These are phyloP conservation scores for Papilio helenus DNA, from an alignment of 1,140 invertebrate species.

Conservation along the genomic window DNA sequence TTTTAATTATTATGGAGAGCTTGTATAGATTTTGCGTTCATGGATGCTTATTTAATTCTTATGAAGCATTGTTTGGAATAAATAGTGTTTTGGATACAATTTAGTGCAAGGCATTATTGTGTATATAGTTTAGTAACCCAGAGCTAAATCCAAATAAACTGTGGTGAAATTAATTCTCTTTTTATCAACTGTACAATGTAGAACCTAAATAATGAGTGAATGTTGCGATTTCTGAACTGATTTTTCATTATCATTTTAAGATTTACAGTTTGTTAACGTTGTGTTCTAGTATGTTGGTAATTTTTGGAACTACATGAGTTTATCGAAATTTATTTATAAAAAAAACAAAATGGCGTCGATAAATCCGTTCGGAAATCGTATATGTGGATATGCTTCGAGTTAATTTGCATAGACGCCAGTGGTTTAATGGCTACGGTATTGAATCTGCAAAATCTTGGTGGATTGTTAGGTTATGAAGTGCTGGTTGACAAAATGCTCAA, in stretches of 20 bases:
- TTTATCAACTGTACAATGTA: constrained; percentile 65
- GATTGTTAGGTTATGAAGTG: constrained; percentile 60
- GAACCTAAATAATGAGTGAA: constrained; percentile 33
- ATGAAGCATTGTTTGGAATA: constrained; percentile 50
- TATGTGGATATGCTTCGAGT: constrained; percentile 62
- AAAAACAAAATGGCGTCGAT: constrained; percentile 46
- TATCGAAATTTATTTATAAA: constrained; percentile 32
- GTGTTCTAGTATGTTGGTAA: not conserved
- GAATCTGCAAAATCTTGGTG: constrained; percentile 65
- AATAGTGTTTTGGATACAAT: constrained; percentile 51
- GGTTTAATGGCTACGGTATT: constrained; percentile 59
- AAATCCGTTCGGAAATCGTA: constrained; percentile 58
- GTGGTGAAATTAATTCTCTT: constrained; percentile 62
- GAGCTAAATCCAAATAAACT: constrained; percentile 73
- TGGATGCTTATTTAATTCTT: constrained; percentile 61
- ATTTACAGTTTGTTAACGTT: not conserved
- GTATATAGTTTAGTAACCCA: constrained; percentile 76
- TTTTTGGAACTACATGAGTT: constrained; percentile 31
- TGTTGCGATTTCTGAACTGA: constrained; percentile 48
- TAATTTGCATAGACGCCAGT: constrained; percentile 71
- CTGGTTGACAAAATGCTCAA: constrained; percentile 71
- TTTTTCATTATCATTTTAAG: not conserved
- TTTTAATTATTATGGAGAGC: constrained; percentile 62
- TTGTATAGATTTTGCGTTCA: constrained; percentile 68
- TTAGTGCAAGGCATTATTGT: constrained; percentile 62